phyloP scores from a whole-genome alignment of 2,888 invertebrate species.

The Xestia c-nigrum region DNA sequence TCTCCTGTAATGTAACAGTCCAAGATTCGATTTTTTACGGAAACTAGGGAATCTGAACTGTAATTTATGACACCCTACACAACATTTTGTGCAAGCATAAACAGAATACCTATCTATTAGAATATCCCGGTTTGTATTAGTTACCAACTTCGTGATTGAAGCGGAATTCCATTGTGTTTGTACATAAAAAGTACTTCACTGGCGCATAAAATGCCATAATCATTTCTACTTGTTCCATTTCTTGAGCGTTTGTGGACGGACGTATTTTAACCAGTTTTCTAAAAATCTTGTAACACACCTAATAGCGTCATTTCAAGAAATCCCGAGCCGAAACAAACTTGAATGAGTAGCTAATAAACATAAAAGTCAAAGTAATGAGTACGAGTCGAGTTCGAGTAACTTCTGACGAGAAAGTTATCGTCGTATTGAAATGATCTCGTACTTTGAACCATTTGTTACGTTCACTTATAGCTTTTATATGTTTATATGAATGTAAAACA shows the following conservation, averaged over 20 bases:
- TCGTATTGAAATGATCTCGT: constrained; percentile 20
- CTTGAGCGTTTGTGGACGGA: background rate
- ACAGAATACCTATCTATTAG: constrained; percentile 17
- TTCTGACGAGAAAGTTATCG: constrained; percentile 32
- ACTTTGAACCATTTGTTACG: background rate
- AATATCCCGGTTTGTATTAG: constrained; percentile 21
- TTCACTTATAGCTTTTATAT: background rate
- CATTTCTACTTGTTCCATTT: background rate
- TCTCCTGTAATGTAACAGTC: no score
- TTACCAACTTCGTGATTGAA: constrained; percentile 26
- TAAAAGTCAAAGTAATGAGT: constrained; percentile 48
- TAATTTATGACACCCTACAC: constrained; percentile 6
- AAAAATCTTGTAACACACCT: background rate
- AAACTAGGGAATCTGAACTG: no score
- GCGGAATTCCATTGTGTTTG: background rate
- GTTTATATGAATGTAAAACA: background rate
- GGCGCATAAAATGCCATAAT: background rate
- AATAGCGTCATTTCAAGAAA: constrained; percentile 20
- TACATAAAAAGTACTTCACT: background rate
- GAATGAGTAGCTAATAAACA: constrained; percentile 36
- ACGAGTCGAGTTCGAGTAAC: constrained; percentile 36
- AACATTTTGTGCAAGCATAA: constrained; percentile 23
- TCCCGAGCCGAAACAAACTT: constrained; percentile 22
- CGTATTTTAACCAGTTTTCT: background rate
- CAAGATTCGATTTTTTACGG: no score